Base-by-base conservation (phyloP, 2,797 vertebrate genomes). In the Pipistrellus pipistrellus region DNA sequence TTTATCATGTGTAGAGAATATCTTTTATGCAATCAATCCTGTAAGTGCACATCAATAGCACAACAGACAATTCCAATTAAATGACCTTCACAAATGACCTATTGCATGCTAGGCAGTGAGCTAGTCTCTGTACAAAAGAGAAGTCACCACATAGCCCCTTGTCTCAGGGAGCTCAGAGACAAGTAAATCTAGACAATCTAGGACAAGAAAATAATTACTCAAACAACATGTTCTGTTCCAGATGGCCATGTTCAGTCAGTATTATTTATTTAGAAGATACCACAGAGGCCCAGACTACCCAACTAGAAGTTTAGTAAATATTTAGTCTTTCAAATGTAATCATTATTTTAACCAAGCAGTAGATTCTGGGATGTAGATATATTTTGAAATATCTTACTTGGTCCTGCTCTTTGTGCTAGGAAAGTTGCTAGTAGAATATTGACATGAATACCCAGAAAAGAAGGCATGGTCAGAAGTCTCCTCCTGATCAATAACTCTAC, bases 261-360 rank as follows among this genome's bases (percentile, higher is more conserved):
- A 59, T 64, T 69, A 30, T 76, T 96, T 93, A 92, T 87, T 91
- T 91, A 87, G 32, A 55, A 72, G 59, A n/a, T n/a, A 69, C 12
- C 21, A 66, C 32, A 2, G 11, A 89, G 48, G 8, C 3, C 46
- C 27, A 86, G 18, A 53, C 18, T 80, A 44, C 27, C 11, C 57
- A 93, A 41, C 13, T 69, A 35, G 48, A 78, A 76, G 41, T 48
- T 51, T 57, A 88, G 38, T 53, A 88, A 92, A 78, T 83, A 90
- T 94, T 95, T 94, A 82, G n/a, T 82, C 21, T 94, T 84, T 15
- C 11, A 87, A 88, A 86, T 46, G 0, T 13, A 38, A 59, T 92
- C 32, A 76, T 87, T 81, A 85, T 92, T 80, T 92, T 81, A 69
- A 62, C 17, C 27, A 81, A 15, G 2, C 5, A 38, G 4, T 78